Percentiles rank a stretch among this genome's conserved stretches.
phyloP scores from a whole-genome alignment of 1,140 invertebrate genomes.

The Palaemon carinicauda region DNA sequence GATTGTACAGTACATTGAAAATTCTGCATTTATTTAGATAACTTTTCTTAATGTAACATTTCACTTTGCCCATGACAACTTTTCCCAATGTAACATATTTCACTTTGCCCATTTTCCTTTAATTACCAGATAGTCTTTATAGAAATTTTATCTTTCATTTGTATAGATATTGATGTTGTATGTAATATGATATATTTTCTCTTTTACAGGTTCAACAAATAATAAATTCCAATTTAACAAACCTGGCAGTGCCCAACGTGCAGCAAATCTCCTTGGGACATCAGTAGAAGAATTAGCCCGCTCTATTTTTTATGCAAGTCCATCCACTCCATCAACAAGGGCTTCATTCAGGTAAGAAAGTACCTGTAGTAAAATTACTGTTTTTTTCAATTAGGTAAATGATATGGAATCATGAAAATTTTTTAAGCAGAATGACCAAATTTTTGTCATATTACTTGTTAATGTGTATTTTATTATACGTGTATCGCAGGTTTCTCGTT shows the following conservation, averaged over 20 bases:
- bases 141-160: not conserved
- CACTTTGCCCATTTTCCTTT: not conserved
- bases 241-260: slow-evolving; percentile 81
- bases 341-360: slow-evolving; percentile 59
- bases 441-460: no score
- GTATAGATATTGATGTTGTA: not conserved
- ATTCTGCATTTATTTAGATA: no score
- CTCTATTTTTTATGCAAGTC: slow-evolving; percentile 71
- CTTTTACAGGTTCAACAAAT: slow-evolving; percentile 62
- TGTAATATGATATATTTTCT: not conserved
- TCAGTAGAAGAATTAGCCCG: slow-evolving; percentile 82
- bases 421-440: no score
- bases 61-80: not conserved
- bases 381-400: no score
- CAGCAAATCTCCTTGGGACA: slow-evolving; percentile 82
- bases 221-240: slow-evolving; percentile 81
- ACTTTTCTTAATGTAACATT: no score
- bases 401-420: no score
- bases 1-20: no score
- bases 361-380: slow-evolving; percentile 54
- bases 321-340: slow-evolving; percentile 60
- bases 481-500: no score
- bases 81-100: not conserved
- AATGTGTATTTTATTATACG: no score
- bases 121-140: not conserved